phyloP scores from a whole-genome alignment of 2,797 vertebrate species.

The Taenioides sp. region DNA sequence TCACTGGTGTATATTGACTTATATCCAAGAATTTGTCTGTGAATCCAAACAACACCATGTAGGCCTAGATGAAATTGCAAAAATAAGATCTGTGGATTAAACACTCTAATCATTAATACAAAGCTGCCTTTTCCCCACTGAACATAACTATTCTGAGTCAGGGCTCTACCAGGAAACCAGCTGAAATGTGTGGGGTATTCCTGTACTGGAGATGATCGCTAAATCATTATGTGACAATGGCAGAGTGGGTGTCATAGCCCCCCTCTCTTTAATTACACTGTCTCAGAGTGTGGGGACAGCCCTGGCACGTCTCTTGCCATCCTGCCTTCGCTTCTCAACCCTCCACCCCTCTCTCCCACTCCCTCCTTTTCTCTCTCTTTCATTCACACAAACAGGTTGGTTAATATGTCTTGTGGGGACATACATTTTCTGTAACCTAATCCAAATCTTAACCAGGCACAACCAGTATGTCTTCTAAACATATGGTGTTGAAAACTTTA shows the following conservation, averaged over 20 bases:
- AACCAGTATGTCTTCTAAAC: not conserved
- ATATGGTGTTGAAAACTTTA: not conserved
- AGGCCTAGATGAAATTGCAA: constrained; percentile 16
- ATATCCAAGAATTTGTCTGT: not conserved
- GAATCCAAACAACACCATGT: not conserved
- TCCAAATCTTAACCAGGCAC: not conserved
- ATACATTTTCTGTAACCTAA: not conserved
- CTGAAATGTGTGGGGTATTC: constrained; percentile 39
- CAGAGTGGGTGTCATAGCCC: constrained; percentile 61
- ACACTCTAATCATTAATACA: constrained; percentile 11
- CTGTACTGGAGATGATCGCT: constrained; percentile 59
- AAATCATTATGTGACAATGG: constrained; percentile 67
- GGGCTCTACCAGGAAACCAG: constrained; percentile 19
- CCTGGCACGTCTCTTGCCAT: constrained; percentile 59
- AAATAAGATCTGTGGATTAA: constrained; percentile 30
- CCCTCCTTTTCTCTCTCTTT: not conserved
- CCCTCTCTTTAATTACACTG: constrained; percentile 75
- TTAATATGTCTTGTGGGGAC: not conserved
- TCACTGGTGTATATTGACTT: no score
- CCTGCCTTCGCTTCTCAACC: constrained; percentile 48
- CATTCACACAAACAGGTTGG: not conserved
- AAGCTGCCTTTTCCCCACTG: constrained; percentile 13
- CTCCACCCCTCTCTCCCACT: constrained; percentile 26
- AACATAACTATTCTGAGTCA: constrained; percentile 26
- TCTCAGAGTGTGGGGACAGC: constrained; percentile 64